A percentile compares a stretch with the other conserved stretches of the same genome.
Evolutionary conservation across 2,113 vertebrate species (phyloP).

Genomic region (Hippolais icterina): DNA sequence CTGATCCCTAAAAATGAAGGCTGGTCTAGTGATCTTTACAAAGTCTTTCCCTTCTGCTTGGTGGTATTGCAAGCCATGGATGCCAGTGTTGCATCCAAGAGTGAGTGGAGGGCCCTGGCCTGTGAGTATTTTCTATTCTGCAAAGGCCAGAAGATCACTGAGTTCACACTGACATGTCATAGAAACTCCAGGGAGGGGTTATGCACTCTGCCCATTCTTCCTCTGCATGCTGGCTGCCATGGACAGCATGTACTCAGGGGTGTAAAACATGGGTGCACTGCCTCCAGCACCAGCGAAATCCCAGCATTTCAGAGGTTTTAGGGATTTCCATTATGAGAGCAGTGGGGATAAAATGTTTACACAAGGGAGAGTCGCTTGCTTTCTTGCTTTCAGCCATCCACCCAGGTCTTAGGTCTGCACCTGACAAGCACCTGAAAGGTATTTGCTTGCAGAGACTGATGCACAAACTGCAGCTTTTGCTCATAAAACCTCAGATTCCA

Average conservation of each 20-base stretch:
- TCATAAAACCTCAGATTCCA: neutral
- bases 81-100: neutral
- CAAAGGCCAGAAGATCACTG: neutral
- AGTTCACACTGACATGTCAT: neutral
- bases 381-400: neutral
- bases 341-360: neutral
- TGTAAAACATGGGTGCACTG: rapidly evolving
- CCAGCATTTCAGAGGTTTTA: neutral
- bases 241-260: neutral
- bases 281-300: neutral
- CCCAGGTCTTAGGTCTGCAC: neutral
- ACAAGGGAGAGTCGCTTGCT: neutral
- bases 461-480: neutral
- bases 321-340: neutral
- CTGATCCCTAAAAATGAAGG: neutral
- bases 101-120: rapidly evolving
- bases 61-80: neutral
- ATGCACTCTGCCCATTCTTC: neutral
- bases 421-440: neutral
- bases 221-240: neutral
- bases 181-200: neutral
- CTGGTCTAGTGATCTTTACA: neutral
- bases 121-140: rapidly evolving
- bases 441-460: neutral
- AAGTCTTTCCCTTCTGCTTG: neutral